Percentiles rank a stretch among this genome's conserved stretches.
These are phyloP conservation scores for Drosophila ustulata DNA, from an alignment of 2,888 invertebrate species.

Conservation along the genomic window DNA sequence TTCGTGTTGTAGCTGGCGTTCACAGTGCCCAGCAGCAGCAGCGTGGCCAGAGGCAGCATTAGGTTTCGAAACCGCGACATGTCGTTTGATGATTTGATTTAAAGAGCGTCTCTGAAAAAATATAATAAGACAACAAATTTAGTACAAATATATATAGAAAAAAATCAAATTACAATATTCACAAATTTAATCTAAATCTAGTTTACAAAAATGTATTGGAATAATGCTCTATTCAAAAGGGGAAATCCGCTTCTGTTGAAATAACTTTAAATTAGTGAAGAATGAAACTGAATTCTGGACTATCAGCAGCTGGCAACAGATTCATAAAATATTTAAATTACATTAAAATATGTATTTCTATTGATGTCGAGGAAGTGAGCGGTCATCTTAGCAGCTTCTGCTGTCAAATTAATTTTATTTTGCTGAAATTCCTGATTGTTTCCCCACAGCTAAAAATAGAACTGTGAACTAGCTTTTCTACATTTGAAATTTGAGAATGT, in stretches of 20 bases:
- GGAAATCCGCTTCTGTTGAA: neutral
- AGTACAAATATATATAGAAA: neutral
- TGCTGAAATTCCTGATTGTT: constrained; percentile 13
- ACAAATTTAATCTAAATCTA: neutral
- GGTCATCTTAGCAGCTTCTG: neutral
- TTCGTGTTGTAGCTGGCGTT: constrained; percentile 74
- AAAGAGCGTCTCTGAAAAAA: constrained; percentile 11
- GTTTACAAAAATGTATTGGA: neutral
- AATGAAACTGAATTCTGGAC: neutral
- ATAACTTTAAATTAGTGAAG: neutral
- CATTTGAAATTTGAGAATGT: constrained; percentile 16
- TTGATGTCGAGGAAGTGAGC: neutral
- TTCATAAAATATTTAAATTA: neutral
- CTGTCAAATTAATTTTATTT: constrained; percentile 8
- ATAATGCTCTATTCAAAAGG: too few species aligned
- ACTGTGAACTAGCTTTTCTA: constrained; percentile 21
- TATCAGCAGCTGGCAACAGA: neutral
- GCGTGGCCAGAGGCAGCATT: constrained; percentile 58
- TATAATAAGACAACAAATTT: neutral
- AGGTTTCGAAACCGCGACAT: constrained; percentile 70
- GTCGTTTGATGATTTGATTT: constrained; percentile 16
- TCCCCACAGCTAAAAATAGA: constrained; percentile 10
- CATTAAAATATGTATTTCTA: neutral
- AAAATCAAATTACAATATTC: neutral
- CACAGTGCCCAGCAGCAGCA: constrained; percentile 55